Base-by-base conservation (phyloP, 2,797 vertebrate species). In the Schizopygopsis pylzovi region DNA sequence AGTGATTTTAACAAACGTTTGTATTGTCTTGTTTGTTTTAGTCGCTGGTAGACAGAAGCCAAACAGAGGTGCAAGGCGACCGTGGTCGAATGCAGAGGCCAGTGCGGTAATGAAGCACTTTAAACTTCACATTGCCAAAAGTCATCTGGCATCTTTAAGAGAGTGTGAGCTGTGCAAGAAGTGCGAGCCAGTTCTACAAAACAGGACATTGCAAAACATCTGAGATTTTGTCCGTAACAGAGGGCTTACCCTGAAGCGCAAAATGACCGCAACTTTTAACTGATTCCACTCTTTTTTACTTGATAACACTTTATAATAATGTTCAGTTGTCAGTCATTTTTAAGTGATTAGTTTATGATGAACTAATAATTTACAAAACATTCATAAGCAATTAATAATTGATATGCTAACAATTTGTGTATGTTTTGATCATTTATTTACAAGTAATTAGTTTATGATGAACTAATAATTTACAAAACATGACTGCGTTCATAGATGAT, bases 11-110 rank as follows among this genome's bases (percentile, higher is more conserved):
- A 68, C 65, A 68, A 39, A 68, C 65, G 39, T 20, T 68, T 39
- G 65, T 68, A 39, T 68, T 68, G 65, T 68, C 39, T 68, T 68
- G 65, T 68, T 68, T 68, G 65, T 68, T 68, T 7, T 68, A 39
- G 37, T 39, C 33, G 33, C 2, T 39, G 67, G 15, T 10, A 70
- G 41, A 70, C 18, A 70, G 67, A 70, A 41, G 67, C 37, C 67
- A 70, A 9, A 20, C 37, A 41, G 0, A 70, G 37, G 6, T 22
- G 18, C 8, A 70, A 70, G 67, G 37, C 67, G 37, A 70, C 37
- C 37, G 37, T 68, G 65, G 65, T 68, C 65, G 33, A 61, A 61
- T 61, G 22, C 59, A 61, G 59, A 61, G 28, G 15, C 18, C 28
- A 68, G 8, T 39, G 65, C 33, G 2, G 65, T 68, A 16, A 16